These are phyloP conservation scores for Mionectes olivaceus DNA, from an alignment of 2,797 vertebrate genomes.

Conservation along the genomic window DNA sequence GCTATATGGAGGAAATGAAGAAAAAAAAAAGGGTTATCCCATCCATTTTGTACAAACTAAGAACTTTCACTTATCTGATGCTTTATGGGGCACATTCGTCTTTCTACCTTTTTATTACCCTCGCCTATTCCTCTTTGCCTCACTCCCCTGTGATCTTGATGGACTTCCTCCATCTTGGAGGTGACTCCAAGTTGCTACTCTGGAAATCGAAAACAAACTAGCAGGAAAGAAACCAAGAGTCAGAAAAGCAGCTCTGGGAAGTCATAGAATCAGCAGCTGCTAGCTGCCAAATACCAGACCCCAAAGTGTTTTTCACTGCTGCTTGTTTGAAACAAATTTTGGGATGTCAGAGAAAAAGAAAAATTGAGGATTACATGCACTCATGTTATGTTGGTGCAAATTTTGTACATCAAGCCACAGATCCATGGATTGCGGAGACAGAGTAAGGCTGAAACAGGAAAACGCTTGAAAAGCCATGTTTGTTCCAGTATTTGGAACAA, in stretches of 20 bases:
- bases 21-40: accelerated
- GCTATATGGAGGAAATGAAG: neutral
- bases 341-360: neutral
- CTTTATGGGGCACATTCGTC: neutral
- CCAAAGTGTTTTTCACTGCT: neutral
- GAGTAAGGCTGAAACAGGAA: neutral
- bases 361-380: neutral
- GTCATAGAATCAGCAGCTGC: neutral
- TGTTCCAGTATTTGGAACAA: neutral
- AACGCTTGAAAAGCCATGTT: neutral
- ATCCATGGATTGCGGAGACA: neutral
- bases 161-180: neutral
- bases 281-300: neutral
- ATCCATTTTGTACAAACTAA: neutral
- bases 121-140: neutral
- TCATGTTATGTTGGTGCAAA: accelerated
- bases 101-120: neutral
- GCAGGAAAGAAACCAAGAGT: neutral
- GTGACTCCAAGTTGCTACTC: neutral
- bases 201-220: neutral
- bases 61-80: neutral
- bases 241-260: neutral
- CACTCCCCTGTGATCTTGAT: neutral
- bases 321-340: neutral
- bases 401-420: neutral